These are phyloP conservation scores for Diacarnus erythraeanus DNA, from an alignment of 37 sponge, comb jelly and placozoan species.

Conservation along the genomic window DNA sequence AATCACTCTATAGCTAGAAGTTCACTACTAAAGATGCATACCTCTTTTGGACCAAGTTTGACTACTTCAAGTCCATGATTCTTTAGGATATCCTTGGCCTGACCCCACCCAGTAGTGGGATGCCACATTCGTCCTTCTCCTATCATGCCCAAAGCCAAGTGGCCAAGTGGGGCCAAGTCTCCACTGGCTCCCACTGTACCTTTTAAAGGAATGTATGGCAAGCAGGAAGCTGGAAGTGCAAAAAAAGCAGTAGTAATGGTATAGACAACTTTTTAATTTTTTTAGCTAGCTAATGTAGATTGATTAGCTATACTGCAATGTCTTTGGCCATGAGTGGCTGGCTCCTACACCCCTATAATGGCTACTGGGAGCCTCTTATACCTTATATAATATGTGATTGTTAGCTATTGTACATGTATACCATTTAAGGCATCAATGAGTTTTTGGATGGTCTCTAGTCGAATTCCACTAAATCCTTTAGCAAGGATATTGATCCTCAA, in stretches of 20 bases:
- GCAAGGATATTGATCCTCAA: constrained; percentile 91
- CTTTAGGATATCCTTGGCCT: constrained; percentile 73
- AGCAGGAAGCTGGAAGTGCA: constrained; percentile 74
- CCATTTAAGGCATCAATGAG: constrained; percentile 77
- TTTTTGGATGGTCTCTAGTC: constrained; percentile 68
- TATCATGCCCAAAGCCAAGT: constrained; percentile 92
- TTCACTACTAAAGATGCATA: background rate
- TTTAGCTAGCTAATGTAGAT: too few species aligned
- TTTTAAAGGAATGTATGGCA: constrained; percentile 84
- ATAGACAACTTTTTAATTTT: too few species aligned
- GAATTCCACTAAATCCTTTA: constrained; percentile 88
- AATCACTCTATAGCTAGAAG: too few species aligned
- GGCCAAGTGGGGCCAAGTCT: constrained; percentile 94
- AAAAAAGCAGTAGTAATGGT: too few species aligned
- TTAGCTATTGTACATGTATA: too few species aligned
- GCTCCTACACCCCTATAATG: too few species aligned
- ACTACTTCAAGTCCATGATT: constrained; percentile 73
- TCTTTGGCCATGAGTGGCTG: too few species aligned
- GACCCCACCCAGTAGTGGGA: constrained; percentile 86
- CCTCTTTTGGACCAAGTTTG: constrained; percentile 79
- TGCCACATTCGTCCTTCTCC: constrained; percentile 98
- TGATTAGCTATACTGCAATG: too few species aligned
- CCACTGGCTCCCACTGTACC: constrained; percentile 98
- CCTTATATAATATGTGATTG: too few species aligned
- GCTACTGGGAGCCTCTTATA: too few species aligned